These are phyloP conservation scores for Theonella swinhoei DNA, from an alignment of 37 sponge, comb jelly and placozoan species.

Conservation along the genomic window DNA sequence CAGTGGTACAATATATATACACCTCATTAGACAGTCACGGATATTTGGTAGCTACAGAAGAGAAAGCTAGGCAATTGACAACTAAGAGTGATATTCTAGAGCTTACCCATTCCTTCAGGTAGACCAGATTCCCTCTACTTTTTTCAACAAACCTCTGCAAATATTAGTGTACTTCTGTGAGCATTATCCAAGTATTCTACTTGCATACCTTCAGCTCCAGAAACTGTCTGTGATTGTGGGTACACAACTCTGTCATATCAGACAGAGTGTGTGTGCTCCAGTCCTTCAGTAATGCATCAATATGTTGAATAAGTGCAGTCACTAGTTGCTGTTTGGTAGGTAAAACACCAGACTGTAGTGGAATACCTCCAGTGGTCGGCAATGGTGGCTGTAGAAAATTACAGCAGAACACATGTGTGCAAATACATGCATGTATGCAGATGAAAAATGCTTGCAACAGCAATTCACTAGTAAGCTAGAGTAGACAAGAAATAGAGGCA, in stretches of 20 bases:
- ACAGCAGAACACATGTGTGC: too few species aligned
- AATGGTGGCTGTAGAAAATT: too few species aligned
- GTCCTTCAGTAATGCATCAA: conserved; percentile 36
- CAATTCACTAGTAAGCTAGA: too few species aligned
- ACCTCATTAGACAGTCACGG: not conserved
- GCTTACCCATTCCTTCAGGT: not conserved
- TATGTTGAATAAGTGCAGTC: conserved; percentile 35
- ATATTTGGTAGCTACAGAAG: not conserved
- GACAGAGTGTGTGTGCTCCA: conserved; percentile 45
- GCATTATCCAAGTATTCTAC: not conserved
- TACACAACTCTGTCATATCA: conserved; percentile 43
- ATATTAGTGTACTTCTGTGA: not conserved
- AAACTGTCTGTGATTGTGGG: conserved; percentile 45
- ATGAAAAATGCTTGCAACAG: too few species aligned
- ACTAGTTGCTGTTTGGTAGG: conserved; percentile 48
- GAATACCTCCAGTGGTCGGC: not conserved
- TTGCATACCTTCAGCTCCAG: conserved; percentile 57
- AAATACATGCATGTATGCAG: too few species aligned
- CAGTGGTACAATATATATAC: conserved; percentile 28
- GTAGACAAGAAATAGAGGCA: too few species aligned
- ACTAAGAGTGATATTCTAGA: not conserved
- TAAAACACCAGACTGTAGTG: not conserved
- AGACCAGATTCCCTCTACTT: not conserved
- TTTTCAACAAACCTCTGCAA: not conserved
- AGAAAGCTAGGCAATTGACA: not conserved